Base-by-base conservation (phyloP, 2,888 invertebrate species). In the Andrena camellia region DNA sequence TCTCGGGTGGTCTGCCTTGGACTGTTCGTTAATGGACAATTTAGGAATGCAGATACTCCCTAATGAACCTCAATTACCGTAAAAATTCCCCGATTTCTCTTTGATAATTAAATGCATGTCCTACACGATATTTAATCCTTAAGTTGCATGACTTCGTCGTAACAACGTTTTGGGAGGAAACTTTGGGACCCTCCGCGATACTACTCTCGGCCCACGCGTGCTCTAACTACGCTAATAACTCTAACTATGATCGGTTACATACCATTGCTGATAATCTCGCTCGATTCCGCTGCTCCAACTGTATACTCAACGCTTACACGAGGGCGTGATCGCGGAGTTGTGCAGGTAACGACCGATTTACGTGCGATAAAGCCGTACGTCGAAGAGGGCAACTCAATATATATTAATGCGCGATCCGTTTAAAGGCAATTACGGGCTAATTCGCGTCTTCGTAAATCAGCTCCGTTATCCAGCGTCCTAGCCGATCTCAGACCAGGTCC, bases 371-470 rank as follows among this genome's bases (percentile, higher is more conserved):
- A 84, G 73, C 70, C 62, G 60, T 67, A 42, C 60, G 23, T 26
- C 42, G 20, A 8, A 29, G 69, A 62, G 70, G 57, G 68, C 66
- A 76, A 69, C 67, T 71, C 74, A 52, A 78, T 83, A 83, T 73
- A 83, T 83, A 83, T 80, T 86, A 76, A 86, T 72, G 35, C 60
- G 59, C 78, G 64, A 81, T 76, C 54, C 74, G 64, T 75, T 88
- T 81, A 86, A 48, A 54, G 54, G 50, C 80, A 84, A 84, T 75
- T 84, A 79, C 77, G 64, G 42, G 74, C 63, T 84, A 69, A 86
- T 83, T 85, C 85, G 69, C 78, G 78, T 76, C 82, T 89, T 86
- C 79, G 75, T 82, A 82, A 89, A 83, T 79, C 78, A 76, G 54
- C n/a, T 23, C 31, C 10, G 13, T 42, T 29, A 52, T 54, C 42